Evolutionary conservation across 2,797 vertebrate species (phyloP).

Genomic region (Tapera naevia): DNA sequence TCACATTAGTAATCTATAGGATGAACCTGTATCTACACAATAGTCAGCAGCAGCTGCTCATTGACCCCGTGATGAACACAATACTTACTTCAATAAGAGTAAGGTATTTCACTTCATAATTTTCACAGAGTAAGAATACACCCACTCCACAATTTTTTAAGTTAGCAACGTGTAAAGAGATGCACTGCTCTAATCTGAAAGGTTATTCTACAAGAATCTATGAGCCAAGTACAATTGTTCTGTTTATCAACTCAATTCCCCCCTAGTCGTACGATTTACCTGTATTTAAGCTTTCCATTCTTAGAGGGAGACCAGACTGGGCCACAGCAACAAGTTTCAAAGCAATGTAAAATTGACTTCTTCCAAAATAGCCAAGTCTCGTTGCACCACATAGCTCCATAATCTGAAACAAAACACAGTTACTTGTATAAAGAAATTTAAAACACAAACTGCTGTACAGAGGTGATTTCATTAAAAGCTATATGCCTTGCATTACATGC

Average conservation of each 20-base stretch:
- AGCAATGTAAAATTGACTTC: constrained; percentile 99
- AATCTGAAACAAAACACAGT: constrained; percentile 83
- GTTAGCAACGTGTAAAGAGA: not conserved
- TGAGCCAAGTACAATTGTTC: not conserved
- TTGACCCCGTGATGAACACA: not conserved
- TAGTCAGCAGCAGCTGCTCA: not conserved
- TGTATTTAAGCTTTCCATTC: constrained; percentile 96
- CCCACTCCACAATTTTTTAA: not conserved
- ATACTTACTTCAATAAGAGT: not conserved
- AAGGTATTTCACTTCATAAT: not conserved
- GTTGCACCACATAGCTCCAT: constrained; percentile 97
- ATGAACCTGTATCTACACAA: not conserved
- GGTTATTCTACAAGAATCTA: not conserved
- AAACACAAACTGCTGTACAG: not conserved
- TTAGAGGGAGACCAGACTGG: constrained; percentile 92
- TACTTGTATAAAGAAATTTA: not conserved
- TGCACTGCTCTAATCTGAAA: not conserved
- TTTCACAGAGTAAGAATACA: not conserved
- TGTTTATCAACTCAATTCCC: not conserved
- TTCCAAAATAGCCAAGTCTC: constrained; percentile 95
- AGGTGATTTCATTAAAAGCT: not conserved
- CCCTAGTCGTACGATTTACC: constrained; percentile 75
- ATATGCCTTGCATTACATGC: not conserved
- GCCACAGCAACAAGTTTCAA: constrained; percentile 97
- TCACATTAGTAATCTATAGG: not conserved